Percentiles rank a stretch among this genome's conserved stretches.
Evolutionary conservation across 2,888 invertebrate species (phyloP).

Genomic region (Lamellibrachia satsuma): DNA sequence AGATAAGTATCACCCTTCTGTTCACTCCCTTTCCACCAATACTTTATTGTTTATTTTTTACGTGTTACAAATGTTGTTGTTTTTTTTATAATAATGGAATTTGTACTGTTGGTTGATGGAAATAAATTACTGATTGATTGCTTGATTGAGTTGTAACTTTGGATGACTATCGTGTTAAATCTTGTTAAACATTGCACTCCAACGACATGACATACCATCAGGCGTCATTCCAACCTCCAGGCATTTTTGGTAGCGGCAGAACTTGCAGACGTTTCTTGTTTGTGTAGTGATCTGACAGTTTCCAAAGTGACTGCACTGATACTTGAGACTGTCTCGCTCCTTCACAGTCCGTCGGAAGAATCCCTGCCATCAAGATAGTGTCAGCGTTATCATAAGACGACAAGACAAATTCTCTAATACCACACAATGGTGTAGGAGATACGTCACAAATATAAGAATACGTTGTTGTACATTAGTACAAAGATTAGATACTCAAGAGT

Average conservation of each 20-base stretch:
- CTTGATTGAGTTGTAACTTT: no score
- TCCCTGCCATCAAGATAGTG: constrained; percentile 48
- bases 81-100: no score
- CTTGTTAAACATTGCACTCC: not conserved
- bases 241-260: constrained; percentile 62
- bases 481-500: no score
- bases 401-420: not conserved
- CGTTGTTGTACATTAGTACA: no score
- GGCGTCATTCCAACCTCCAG: constrained; percentile 63
- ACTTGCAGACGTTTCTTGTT: constrained; percentile 63
- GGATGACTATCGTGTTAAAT: no score
- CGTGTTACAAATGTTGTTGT: no score
- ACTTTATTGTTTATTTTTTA: no score
- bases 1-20: no score
- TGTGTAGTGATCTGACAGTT: constrained; percentile 58
- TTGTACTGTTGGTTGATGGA: no score
- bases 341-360: constrained; percentile 64
- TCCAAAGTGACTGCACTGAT: constrained; percentile 55
- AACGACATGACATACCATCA: constrained; percentile 50
- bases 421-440: not conserved
- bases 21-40: no score
- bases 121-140: no score
- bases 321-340: constrained; percentile 56
- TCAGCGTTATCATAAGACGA: not conserved
- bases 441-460: no score